Conservation (phyloP, 37 sponge, comb jelly and placozoan genomes). For the Haliclona indistincta region DNA sequence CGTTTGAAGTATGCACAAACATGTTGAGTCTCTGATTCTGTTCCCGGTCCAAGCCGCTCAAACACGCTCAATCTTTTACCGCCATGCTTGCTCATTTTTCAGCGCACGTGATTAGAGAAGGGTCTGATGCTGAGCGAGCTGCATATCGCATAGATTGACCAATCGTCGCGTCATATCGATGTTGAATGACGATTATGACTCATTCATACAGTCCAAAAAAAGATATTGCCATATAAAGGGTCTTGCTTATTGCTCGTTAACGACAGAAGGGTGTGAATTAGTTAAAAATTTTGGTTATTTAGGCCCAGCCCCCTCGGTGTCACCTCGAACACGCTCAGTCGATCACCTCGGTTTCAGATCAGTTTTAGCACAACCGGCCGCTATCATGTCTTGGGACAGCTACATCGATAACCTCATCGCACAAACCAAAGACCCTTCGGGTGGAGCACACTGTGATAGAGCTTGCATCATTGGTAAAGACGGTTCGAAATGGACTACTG, state of each 20-base stretch:
- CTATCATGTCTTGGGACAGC: conserved; percentile 43
- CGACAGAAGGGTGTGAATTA: neutral
- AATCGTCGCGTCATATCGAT: no score
- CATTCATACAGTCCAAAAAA: neutral
- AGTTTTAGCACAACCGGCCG: no score
- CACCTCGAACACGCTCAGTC: no score
- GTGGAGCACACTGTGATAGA: conserved; percentile 9
- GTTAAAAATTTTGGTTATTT: no score
- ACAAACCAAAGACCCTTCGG: conserved; percentile 28
- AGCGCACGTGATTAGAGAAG: neutral
- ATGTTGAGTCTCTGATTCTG: conserved; percentile 21
- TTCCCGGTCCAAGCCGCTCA: conserved; percentile 77
- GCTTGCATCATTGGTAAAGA: conserved; percentile 54
- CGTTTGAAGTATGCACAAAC: neutral
- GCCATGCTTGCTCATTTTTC: conserved; percentile 27
- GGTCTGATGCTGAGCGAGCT: no score
- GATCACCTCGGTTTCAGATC: no score
- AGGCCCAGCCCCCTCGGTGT: no score
- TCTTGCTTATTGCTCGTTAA: neutral
- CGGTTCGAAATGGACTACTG: conserved; percentile 69
- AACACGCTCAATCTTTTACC: conserved; percentile 72
- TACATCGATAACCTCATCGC: conserved; percentile 49
- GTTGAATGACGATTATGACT: no score
- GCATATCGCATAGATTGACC: no score
- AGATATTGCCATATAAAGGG: neutral